phyloP scores from a whole-genome alignment of 2,113 vertebrate genomes.

The Taxidea taxus region DNA sequence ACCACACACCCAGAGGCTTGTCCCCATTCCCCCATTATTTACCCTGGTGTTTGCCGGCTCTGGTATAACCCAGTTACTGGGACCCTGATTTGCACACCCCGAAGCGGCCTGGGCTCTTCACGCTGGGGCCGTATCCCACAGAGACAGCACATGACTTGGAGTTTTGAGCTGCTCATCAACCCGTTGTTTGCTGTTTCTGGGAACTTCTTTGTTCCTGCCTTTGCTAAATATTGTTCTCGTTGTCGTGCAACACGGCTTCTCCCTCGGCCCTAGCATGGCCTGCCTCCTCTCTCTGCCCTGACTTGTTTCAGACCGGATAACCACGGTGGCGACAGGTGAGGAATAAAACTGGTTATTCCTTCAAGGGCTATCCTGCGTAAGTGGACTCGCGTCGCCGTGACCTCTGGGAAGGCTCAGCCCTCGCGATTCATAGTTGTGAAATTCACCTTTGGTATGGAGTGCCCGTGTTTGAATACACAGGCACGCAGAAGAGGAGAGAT shows the following conservation, averaged over 20 bases:
- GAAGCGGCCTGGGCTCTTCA: slow-evolving; percentile 63
- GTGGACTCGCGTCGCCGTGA: neutral
- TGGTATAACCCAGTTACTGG: neutral
- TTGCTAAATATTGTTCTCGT: slow-evolving; percentile 73
- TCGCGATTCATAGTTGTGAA: neutral
- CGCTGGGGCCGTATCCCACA: slow-evolving; percentile 1
- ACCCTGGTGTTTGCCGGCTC: neutral
- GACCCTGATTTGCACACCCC: slow-evolving; percentile 19
- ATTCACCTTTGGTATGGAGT: neutral
- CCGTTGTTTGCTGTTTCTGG: slow-evolving; percentile 64
- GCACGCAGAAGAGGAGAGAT: neutral
- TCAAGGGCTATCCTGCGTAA: neutral
- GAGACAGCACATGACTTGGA: slow-evolving; percentile 20
- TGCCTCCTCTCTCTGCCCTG: slow-evolving; percentile 43
- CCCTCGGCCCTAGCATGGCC: slow-evolving; percentile 10
- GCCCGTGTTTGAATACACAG: neutral
- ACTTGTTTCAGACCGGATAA: slow-evolving; percentile 56
- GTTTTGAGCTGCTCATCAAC: slow-evolving; percentile 57
- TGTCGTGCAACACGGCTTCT: slow-evolving; percentile 57
- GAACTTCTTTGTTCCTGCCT: slow-evolving; percentile 58
- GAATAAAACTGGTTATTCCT: neutral
- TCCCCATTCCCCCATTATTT: neutral
- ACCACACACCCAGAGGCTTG: neutral
- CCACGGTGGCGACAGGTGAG: neutral
- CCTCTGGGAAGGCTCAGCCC: neutral